phyloP scores from a whole-genome alignment of 2,888 invertebrate genomes.

The Sisyra nigra region DNA sequence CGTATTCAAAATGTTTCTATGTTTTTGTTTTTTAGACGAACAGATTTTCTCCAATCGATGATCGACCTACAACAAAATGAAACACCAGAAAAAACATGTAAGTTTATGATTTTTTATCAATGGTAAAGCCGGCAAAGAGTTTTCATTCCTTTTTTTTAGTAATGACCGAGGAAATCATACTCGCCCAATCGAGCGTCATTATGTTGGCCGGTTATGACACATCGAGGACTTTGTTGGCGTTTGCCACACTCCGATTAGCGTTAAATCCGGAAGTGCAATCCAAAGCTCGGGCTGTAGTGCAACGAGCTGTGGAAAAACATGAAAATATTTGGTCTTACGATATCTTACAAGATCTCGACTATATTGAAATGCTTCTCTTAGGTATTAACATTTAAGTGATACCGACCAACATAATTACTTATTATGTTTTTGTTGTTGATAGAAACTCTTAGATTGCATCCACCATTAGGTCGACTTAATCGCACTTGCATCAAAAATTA shows the following conservation, averaged over 20 bases:
- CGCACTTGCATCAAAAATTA: conserved; percentile 21
- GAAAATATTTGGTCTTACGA: conserved; percentile 26
- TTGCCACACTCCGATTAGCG: conserved; percentile 35
- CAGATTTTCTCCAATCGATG: conserved; percentile 7
- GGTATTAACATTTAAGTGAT: conserved; percentile 14
- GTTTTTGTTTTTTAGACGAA: too few species aligned
- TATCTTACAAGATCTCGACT: conserved; percentile 27
- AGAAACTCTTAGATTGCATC: conserved; percentile 28
- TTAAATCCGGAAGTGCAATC: conserved; percentile 26
- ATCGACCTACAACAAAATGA: conserved; percentile 3
- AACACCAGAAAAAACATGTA: background rate
- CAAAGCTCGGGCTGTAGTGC: conserved; percentile 26
- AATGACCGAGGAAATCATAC: conserved; percentile 34
- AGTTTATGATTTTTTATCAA: background rate
- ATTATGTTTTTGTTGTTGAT: conserved; percentile 13
- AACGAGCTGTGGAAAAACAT: conserved; percentile 18
- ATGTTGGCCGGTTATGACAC: conserved; percentile 45
- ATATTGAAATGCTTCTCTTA: conserved; percentile 22
- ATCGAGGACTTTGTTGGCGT: conserved; percentile 37
- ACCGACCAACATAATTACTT: too few species aligned
- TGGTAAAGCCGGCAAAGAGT: background rate
- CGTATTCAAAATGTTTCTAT: too few species aligned
- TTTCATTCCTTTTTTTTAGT: conserved; percentile 18
- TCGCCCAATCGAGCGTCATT: conserved; percentile 40
- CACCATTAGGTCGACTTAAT: conserved; percentile 22